Conservation (phyloP, 2,113 vertebrate species). For the Otocyon megalotis region DNA sequence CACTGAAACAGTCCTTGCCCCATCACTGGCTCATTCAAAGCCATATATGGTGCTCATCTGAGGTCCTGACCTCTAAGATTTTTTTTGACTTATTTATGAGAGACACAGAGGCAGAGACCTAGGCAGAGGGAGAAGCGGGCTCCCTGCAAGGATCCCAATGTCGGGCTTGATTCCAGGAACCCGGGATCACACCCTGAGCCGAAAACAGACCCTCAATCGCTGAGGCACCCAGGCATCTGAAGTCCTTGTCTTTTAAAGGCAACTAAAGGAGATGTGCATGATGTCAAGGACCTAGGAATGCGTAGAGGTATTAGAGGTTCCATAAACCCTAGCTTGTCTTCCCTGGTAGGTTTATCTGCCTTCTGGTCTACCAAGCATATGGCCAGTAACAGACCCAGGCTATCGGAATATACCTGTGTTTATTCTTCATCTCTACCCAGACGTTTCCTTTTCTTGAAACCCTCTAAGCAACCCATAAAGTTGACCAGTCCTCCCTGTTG, state of each 20-base stretch:
- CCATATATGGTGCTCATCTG: neutral
- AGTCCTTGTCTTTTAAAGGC: neutral
- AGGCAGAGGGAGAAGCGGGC: too few relatives aligned
- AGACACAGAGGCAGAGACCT: too few relatives aligned
- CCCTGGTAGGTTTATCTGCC: neutral
- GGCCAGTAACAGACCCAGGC: neutral
- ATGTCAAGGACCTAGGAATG: neutral
- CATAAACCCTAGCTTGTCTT: neutral
- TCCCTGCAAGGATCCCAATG: too few relatives aligned
- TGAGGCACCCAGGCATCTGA: neutral
- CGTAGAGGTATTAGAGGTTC: neutral
- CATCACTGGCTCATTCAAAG: neutral
- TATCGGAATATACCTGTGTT: neutral
- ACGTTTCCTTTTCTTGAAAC: neutral
- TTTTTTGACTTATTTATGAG: too few relatives aligned
- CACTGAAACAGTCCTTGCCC: neutral
- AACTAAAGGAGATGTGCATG: neutral
- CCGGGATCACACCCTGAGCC: too few relatives aligned
- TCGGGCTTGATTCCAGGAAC: too few relatives aligned
- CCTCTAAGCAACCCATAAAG: neutral
- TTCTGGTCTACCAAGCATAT: neutral
- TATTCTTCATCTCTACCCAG: neutral
- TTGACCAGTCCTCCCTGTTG: neutral
- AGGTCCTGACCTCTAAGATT: neutral
- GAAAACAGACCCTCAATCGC: too few relatives aligned